Evolutionary conservation across 2,888 invertebrate species (phyloP).

Genomic region (Anticlea derivata): DNA sequence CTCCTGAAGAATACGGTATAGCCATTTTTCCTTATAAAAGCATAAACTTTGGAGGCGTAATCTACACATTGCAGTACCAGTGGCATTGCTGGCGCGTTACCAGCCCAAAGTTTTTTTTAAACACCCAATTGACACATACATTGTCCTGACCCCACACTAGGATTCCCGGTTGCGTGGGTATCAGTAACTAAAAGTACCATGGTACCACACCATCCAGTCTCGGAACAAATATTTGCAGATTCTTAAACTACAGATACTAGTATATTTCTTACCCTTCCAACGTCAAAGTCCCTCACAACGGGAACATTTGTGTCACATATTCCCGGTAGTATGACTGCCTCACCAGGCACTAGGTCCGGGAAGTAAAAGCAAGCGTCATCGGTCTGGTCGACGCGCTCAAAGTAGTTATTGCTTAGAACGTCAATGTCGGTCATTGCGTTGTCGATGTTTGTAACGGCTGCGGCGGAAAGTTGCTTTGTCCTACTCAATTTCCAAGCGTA

Average conservation of each 20-base stretch:
- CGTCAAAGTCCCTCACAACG: conserved; percentile 43
- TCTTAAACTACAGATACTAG: background rate
- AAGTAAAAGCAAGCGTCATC: conserved; percentile 59
- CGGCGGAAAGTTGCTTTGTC: conserved; percentile 42
- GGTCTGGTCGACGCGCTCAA: conserved; percentile 48
- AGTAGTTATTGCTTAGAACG: conserved; percentile 55
- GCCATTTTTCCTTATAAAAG: too few species aligned
- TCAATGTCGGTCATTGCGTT: conserved; percentile 44
- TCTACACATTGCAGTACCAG: too few species aligned
- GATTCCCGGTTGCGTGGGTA: too few species aligned
- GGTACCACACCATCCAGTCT: too few species aligned
- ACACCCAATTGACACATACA: too few species aligned
- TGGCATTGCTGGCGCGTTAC: too few species aligned
- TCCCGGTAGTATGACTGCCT: conserved; percentile 54
- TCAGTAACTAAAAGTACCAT: too few species aligned
- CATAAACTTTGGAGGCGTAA: too few species aligned
- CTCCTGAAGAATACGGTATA: too few species aligned
- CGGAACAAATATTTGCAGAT: too few species aligned
- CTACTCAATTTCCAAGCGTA: conserved; percentile 70
- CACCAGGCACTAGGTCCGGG: conserved; percentile 49
- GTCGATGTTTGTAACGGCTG: conserved; percentile 46
- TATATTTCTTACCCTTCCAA: conserved; percentile 48
- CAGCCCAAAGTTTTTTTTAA: too few species aligned
- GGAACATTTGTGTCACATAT: conserved; percentile 58
- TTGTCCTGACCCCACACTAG: too few species aligned